phyloP scores from a whole-genome alignment of 2,113 vertebrate species.

The Ginglymostoma cirratum region DNA sequence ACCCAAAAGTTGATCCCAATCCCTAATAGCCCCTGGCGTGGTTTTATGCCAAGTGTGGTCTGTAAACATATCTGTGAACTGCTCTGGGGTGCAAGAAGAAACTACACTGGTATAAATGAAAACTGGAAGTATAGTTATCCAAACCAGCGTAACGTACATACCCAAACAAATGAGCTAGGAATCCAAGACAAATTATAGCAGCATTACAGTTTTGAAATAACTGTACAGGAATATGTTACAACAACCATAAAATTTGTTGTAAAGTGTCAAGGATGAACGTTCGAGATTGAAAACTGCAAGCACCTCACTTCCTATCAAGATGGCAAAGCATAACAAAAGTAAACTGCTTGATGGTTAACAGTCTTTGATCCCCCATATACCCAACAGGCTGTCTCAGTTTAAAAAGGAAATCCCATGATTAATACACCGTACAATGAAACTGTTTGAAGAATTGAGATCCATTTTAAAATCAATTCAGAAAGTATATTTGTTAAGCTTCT shows the following conservation, averaged over 20 bases:
- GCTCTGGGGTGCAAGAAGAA: background rate
- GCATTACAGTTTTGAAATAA: background rate
- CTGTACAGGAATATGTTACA: background rate
- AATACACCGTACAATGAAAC: background rate
- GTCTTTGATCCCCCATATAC: background rate
- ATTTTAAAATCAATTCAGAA: background rate
- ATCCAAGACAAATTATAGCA: background rate
- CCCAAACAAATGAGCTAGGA: background rate
- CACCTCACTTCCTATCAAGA: background rate
- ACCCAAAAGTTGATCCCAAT: background rate
- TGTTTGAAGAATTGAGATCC: background rate
- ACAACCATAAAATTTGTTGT: background rate
- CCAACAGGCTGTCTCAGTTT: background rate
- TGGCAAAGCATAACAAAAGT: background rate
- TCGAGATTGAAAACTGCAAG: background rate
- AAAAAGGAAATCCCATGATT: background rate
- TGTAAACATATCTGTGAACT: background rate
- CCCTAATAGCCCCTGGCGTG: background rate
- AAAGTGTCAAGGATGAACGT: background rate
- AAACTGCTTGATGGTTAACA: background rate
- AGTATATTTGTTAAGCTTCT: background rate
- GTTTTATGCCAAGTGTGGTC: background rate
- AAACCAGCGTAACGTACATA: background rate
- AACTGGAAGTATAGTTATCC: background rate
- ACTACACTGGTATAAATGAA: background rate